Percentiles rank a stretch among this genome's conserved stretches.
phyloP scores from a whole-genome alignment of 2,888 invertebrate genomes.

The Adineta ricciae region DNA sequence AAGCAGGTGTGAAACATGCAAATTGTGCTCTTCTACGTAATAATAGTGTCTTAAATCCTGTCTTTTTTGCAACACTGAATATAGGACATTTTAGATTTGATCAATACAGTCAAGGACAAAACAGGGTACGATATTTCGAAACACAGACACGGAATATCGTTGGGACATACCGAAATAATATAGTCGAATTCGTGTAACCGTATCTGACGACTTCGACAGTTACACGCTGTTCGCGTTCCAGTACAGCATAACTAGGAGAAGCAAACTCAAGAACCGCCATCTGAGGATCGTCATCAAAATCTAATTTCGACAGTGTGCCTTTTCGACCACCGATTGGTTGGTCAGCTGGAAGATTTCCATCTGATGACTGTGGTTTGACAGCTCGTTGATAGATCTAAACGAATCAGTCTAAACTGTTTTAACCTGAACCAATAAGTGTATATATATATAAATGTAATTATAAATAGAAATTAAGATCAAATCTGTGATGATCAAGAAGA shows the following conservation, averaged over 20 bases:
- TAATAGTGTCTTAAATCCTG: no score
- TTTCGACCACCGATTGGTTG: not conserved
- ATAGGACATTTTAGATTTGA: no score
- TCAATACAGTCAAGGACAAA: no score
- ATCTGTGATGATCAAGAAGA: not conserved
- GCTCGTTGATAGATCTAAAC: not conserved
- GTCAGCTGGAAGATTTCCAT: not conserved
- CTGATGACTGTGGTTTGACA: not conserved
- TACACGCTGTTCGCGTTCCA: constrained; percentile 52
- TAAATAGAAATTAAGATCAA: not conserved
- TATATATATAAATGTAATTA: no score
- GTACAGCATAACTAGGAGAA: constrained; percentile 53
- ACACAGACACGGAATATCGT: not conserved
- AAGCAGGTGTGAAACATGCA: no score
- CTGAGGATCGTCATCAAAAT: constrained; percentile 43
- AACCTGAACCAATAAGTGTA: not conserved
- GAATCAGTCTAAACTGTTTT: not conserved
- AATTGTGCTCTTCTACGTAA: no score
- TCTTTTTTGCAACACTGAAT: no score
- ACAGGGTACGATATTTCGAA: no score
- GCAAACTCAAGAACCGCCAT: constrained; percentile 55
- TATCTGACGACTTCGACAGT: constrained; percentile 52
- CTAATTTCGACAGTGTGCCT: constrained; percentile 35
- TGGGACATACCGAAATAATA: not conserved
- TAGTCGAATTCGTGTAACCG: constrained; percentile 47